phyloP scores from a whole-genome alignment of 2,113 vertebrate species.

The Oreochromis spilurus region DNA sequence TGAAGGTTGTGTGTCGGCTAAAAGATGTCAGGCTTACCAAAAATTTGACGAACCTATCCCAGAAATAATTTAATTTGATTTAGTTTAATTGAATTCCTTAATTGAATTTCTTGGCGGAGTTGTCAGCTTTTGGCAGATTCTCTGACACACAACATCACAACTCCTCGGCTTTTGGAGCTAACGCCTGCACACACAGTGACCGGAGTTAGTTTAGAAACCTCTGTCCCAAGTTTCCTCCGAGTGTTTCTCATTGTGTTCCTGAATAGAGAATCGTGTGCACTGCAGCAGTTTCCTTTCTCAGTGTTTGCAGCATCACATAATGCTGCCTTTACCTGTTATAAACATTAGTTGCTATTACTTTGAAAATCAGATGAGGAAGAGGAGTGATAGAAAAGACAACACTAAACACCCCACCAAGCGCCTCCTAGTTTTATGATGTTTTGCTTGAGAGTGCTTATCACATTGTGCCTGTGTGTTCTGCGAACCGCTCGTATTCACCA shows the following conservation, averaged over 20 bases:
- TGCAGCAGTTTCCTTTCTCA: neutral
- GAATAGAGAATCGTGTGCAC: neutral
- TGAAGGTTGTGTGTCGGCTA: neutral
- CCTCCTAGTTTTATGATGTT: neutral
- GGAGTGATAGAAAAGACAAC: neutral
- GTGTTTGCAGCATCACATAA: neutral
- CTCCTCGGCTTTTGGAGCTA: neutral
- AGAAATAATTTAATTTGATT: neutral
- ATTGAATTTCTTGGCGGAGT: rapidly evolving
- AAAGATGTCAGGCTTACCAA: neutral
- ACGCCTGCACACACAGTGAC: rapidly evolving
- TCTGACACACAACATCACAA: neutral
- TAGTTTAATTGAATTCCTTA: neutral
- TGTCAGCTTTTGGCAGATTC: neutral
- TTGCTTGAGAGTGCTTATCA: slow-evolving; percentile 30
- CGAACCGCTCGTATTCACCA: slow-evolving; percentile 53
- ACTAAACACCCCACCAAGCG: neutral
- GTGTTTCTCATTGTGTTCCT: neutral
- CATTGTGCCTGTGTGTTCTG: slow-evolving; percentile 40
- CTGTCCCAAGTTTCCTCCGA: neutral
- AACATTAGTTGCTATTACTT: neutral
- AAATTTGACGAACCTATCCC: neutral
- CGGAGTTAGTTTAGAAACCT: neutral
- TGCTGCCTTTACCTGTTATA: neutral
- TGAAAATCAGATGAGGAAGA: neutral